Conservation (phyloP, 2,888 invertebrate species). For the Catonia carolina region DNA sequence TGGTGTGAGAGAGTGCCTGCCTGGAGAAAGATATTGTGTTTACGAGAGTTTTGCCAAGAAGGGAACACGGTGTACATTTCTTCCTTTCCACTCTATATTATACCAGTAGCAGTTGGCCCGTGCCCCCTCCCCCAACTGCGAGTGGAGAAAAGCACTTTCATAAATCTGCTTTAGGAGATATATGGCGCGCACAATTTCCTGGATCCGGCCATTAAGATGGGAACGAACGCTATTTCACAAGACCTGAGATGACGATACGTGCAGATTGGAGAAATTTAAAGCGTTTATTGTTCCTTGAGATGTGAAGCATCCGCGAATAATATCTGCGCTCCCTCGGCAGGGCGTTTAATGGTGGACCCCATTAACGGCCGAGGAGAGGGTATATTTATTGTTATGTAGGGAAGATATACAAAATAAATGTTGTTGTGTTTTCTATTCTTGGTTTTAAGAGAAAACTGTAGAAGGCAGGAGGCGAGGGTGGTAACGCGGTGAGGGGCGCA, state of each 20-base stretch:
- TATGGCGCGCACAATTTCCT: slow-evolving; percentile 84
- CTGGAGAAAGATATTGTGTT: slow-evolving; percentile 36
- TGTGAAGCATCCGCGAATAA: slow-evolving; percentile 20
- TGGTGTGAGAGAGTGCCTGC: neutral
- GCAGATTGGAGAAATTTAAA: slow-evolving; percentile 34
- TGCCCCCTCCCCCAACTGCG: slow-evolving; percentile 32
- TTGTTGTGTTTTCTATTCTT: slow-evolving; percentile 13
- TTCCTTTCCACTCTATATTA: slow-evolving; percentile 26
- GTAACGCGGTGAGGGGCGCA: too few relatives aligned
- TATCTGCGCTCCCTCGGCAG: slow-evolving; percentile 15
- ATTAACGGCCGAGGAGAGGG: neutral
- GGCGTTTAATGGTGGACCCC: slow-evolving; percentile 11
- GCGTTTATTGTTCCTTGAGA: slow-evolving; percentile 26
- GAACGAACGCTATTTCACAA: slow-evolving; percentile 17
- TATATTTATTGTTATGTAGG: slow-evolving; percentile 33
- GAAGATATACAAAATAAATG: slow-evolving; percentile 27
- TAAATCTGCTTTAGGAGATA: slow-evolving; percentile 78
- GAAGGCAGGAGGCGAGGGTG: neutral
- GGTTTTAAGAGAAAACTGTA: neutral
- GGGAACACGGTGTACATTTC: slow-evolving; percentile 39
- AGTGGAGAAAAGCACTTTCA: slow-evolving; percentile 69
- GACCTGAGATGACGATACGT: slow-evolving; percentile 30
- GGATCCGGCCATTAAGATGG: slow-evolving; percentile 74
- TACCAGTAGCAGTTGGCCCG: slow-evolving; percentile 21
- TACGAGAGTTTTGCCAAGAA: slow-evolving; percentile 38